These are phyloP conservation scores for Actenoides lindsayi DNA, from an alignment of 2,113 vertebrate genomes.

Conservation along the genomic window DNA sequence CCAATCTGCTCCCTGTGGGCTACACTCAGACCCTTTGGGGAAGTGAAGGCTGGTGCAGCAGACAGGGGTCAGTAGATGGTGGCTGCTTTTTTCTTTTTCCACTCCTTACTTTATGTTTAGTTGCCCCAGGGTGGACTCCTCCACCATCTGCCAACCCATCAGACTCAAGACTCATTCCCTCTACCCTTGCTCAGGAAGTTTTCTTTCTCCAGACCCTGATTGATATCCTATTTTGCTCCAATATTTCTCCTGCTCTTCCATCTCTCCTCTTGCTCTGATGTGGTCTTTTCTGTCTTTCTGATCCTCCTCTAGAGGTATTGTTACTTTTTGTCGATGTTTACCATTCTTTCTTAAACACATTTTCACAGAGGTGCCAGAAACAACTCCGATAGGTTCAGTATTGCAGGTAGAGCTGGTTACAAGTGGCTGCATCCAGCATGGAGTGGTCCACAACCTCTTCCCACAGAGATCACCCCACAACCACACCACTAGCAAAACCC, in stretches of 20 bases:
- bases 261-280: background rate
- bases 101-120: background rate
- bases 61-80: background rate
- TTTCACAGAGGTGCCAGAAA: background rate
- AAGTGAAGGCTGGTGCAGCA: background rate
- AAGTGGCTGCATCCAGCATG: too few relatives aligned
- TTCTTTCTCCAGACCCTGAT: background rate
- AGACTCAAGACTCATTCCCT: background rate
- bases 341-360: background rate
- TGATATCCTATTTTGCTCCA: background rate
- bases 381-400: fast-evolving
- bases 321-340: background rate
- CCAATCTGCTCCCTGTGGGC: background rate
- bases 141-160: fast-evolving
- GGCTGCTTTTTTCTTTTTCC: background rate
- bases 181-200: background rate
- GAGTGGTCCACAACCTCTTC: background rate
- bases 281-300: background rate
- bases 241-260: background rate
- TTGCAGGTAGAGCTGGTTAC: background rate
- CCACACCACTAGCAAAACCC: background rate
- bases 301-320: background rate
- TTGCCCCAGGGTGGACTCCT: background rate
- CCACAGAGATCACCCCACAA: background rate
- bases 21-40: background rate